These are phyloP conservation scores for Eutolmus rufibarbis DNA, from an alignment of 2,888 invertebrate genomes.

Conservation along the genomic window DNA sequence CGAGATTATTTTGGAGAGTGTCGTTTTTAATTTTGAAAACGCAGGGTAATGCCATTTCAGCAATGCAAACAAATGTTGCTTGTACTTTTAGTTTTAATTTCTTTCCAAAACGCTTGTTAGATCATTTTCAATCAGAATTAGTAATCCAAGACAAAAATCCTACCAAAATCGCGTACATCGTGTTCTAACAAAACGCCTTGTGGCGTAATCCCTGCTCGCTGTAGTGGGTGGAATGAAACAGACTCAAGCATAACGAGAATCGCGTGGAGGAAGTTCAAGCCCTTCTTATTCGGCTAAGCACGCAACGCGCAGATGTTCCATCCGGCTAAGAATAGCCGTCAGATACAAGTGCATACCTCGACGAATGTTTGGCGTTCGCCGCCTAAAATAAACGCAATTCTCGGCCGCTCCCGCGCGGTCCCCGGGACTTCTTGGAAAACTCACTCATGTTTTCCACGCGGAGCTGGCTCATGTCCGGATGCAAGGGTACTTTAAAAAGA, in stretches of 20 bases:
- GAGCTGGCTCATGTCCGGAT: conserved; percentile 19
- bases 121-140: not conserved
- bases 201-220: conserved; percentile 25
- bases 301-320: conserved; percentile 5
- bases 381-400: conserved; percentile 7
- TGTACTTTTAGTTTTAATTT: not conserved
- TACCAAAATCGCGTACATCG: not conserved
- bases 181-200: not conserved
- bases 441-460: not conserved
- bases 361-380: not conserved
- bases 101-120: not conserved
- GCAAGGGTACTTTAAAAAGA: not conserved
- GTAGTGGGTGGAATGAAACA: not conserved
- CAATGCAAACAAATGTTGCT: no score
- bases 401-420: not conserved
- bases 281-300: not conserved
- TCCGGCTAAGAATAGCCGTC: not conserved
- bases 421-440: not conserved
- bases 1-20: no score
- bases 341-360: conserved; percentile 25
- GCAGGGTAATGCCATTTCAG: no score
- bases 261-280: not conserved
- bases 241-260: not conserved
- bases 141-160: not conserved
- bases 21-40: no score